phyloP scores from a whole-genome alignment of 2,113 vertebrate species.

The Cyanoderma ruficeps region DNA sequence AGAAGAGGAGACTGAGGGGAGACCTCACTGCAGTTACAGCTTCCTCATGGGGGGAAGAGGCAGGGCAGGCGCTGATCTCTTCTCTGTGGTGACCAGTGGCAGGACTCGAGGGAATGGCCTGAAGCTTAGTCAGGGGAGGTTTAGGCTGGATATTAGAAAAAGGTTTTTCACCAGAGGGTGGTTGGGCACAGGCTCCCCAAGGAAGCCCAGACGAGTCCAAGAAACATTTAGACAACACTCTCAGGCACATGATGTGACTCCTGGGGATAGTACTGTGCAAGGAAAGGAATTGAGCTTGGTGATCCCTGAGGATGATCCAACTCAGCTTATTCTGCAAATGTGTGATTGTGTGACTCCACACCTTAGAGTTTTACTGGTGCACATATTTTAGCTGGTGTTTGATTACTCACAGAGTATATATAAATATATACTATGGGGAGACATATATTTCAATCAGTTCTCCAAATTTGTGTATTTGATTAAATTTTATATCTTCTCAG shows the following conservation, averaged over 20 bases:
- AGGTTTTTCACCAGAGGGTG: neutral
- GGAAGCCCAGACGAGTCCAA: neutral
- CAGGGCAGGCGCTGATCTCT: neutral
- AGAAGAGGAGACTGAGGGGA: neutral
- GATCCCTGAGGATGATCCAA: neutral
- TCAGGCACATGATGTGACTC: neutral
- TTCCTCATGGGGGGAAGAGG: rapidly evolving
- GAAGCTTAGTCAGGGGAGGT: rapidly evolving
- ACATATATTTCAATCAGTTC: neutral
- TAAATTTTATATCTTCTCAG: neutral
- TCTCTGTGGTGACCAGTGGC: rapidly evolving
- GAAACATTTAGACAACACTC: neutral
- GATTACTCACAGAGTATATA: neutral
- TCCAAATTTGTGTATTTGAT: neutral
- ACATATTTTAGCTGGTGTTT: neutral
- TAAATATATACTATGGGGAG: neutral
- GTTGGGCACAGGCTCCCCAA: rapidly evolving
- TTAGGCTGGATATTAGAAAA: neutral
- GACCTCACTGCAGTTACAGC: neutral
- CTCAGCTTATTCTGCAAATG: neutral
- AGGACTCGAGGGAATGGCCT: rapidly evolving
- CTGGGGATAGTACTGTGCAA: too few relatives aligned
- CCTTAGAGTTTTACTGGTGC: neutral
- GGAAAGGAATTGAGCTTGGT: neutral
- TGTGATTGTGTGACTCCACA: neutral